Evolutionary conservation across 2,113 vertebrate genomes (phyloP), one percentile per base, ranked within the genome.

Genomic region (Corvus moneduloides): DNA sequence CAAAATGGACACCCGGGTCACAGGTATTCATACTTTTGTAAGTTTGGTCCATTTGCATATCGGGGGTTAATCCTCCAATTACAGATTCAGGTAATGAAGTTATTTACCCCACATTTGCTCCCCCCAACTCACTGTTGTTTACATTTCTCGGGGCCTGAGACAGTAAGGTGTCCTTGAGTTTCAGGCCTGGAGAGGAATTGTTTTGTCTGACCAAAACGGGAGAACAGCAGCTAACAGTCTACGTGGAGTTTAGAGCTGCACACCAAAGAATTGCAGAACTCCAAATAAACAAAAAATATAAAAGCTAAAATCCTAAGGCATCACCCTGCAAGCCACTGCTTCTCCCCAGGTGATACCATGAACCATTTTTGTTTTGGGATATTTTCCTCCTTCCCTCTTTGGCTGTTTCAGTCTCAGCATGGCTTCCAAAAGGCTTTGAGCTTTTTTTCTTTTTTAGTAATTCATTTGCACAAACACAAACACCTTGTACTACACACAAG

Each of bases 321-420:
- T 37, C 58, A 26, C 58, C 58, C 3, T 27, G 23, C 9, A 35
- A n/a, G 7, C 0, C 3, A 54, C 0, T 6, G n/a, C 54, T 23
- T 16, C 32, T 19, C 16, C 20, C n/a, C 10, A 11, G 28, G 14
- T 35, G 43, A 54, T 1, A 22, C 43, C 33, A 19, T 2, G 6
- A 1, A 11, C 11, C 4, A 2, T 32, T 69, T 62, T 1, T 10
- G 9, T 23, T 74, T 52, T 1, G 14, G 23, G 37, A 20, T 54
- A 33, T 76, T 52, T 56, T 44, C 26, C 39, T 91, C 48, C 33
- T 46, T 23, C 13, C 6, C 20, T 87, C 78, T 19, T 67, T 22
- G 52, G 33, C n/a, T 54, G 17, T 52, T 84, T 78, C 76, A 75
- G 13, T 48, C 51, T 55, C 64, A 89, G 63, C 14, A n/a, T 6